These are phyloP conservation scores for Orientallactaga sibirica DNA, from an alignment of 2,797 vertebrate species.

Conservation along the genomic window DNA sequence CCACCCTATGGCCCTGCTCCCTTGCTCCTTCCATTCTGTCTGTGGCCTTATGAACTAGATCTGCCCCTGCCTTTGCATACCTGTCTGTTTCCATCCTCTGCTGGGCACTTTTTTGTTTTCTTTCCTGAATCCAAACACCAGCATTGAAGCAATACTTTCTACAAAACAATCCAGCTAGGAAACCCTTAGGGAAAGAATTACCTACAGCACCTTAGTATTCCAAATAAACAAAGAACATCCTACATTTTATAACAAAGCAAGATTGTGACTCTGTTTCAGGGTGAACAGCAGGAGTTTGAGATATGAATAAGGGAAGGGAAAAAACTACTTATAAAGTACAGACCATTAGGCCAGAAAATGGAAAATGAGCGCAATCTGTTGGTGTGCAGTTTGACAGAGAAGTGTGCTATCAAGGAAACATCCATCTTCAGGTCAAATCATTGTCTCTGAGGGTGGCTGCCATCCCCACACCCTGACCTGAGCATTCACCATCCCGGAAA, in stretches of 20 bases:
- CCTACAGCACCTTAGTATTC: not conserved
- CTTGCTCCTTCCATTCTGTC: not conserved
- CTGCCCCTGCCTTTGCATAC: not conserved
- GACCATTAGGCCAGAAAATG: conserved; percentile 44
- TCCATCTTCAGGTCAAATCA: conserved; percentile 17
- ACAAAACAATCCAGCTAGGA: not conserved
- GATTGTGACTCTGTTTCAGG: conserved; percentile 14
- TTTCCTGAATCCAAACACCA: not conserved
- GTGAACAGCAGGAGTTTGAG: conserved; percentile 27
- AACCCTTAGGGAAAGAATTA: conserved; percentile 13
- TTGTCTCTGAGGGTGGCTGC: not conserved
- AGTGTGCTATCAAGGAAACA: conserved; percentile 8
- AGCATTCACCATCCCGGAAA: not conserved
- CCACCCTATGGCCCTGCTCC: not conserved
- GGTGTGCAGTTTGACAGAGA: conserved; percentile 21
- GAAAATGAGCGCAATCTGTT: not conserved
- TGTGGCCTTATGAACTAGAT: not conserved
- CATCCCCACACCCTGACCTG: not conserved
- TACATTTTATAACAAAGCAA: not conserved
- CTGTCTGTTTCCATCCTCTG: not conserved
- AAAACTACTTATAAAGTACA: not conserved
- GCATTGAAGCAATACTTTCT: conserved; percentile 26
- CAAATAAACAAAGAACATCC: conserved; percentile 38
- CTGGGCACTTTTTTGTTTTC: not conserved
- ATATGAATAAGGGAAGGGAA: not conserved